These are phyloP conservation scores for Muraenolepis orangiensis DNA, from an alignment of 2,797 vertebrate genomes.

Conservation along the genomic window DNA sequence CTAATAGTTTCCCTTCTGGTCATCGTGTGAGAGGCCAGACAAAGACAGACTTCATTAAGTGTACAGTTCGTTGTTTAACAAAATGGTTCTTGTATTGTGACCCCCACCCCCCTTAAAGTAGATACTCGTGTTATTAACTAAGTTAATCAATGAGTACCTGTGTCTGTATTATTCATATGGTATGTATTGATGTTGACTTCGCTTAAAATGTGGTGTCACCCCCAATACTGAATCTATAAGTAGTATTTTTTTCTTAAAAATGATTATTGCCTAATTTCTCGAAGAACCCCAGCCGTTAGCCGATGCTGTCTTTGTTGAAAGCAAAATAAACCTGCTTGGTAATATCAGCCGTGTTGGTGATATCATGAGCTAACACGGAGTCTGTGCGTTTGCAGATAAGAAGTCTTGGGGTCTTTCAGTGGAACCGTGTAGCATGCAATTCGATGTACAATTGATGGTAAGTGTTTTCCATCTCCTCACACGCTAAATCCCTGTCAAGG, in stretches of 20 bases:
- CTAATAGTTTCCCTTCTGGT: neutral
- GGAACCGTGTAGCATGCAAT: constrained; percentile 68
- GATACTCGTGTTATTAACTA: neutral
- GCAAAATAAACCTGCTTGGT: neutral
- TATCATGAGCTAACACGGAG: neutral
- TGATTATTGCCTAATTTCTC: neutral
- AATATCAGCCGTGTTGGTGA: too few relatives aligned
- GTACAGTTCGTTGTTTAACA: neutral
- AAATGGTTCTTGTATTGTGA: neutral
- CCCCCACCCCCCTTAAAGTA: neutral
- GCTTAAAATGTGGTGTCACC: neutral
- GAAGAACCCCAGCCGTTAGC: neutral
- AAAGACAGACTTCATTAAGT: neutral
- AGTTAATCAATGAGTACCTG: neutral
- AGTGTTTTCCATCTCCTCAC: constrained; percentile 32
- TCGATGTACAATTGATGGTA: constrained; percentile 70
- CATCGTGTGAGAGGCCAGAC: neutral
- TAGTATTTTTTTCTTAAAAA: neutral
- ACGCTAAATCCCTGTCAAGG: neutral
- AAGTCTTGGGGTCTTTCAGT: constrained; percentile 37
- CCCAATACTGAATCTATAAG: neutral
- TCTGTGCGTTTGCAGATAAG: constrained; percentile 51
- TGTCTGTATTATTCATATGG: neutral
- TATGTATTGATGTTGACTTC: neutral
- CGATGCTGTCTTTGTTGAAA: neutral